These are phyloP conservation scores for Cricetomys ansorgei DNA, from an alignment of 2,113 vertebrate genomes.

Conservation along the genomic window DNA sequence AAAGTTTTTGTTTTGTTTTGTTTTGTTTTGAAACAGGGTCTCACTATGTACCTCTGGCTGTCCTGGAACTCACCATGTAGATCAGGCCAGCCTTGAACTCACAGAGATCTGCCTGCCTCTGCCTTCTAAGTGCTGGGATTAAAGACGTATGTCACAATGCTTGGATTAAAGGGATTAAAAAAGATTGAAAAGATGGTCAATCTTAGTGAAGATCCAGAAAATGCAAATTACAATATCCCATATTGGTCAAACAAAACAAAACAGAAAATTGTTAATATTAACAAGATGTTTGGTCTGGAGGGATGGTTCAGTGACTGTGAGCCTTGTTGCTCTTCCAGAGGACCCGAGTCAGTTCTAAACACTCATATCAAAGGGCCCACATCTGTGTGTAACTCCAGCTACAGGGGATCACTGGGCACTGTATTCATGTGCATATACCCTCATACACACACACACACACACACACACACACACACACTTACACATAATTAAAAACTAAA, in stretches of 20 bases:
- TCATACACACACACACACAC: neutral
- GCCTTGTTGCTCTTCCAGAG: neutral
- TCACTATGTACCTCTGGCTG: neutral
- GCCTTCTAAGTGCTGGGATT: neutral
- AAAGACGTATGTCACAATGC: neutral
- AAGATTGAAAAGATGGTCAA: neutral
- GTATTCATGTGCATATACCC: neutral
- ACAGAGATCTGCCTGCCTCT: neutral
- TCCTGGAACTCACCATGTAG: neutral
- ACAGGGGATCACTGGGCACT: neutral
- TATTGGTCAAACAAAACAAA: slow-evolving; percentile 6
- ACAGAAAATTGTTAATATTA: neutral
- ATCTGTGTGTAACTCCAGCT: neutral
- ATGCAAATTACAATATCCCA: neutral
- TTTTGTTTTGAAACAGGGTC: neutral
- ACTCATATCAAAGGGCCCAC: neutral
- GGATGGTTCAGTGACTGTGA: neutral
- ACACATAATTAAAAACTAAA: neutral
- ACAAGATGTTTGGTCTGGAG: neutral
- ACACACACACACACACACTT: neutral
- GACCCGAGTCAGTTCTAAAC: neutral
- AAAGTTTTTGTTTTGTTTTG: neutral
- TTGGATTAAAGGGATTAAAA: neutral
- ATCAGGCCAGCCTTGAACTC: neutral
- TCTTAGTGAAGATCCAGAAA: neutral